phyloP scores from a whole-genome alignment of 2,888 invertebrate species.

The Agonopterix arenella region DNA sequence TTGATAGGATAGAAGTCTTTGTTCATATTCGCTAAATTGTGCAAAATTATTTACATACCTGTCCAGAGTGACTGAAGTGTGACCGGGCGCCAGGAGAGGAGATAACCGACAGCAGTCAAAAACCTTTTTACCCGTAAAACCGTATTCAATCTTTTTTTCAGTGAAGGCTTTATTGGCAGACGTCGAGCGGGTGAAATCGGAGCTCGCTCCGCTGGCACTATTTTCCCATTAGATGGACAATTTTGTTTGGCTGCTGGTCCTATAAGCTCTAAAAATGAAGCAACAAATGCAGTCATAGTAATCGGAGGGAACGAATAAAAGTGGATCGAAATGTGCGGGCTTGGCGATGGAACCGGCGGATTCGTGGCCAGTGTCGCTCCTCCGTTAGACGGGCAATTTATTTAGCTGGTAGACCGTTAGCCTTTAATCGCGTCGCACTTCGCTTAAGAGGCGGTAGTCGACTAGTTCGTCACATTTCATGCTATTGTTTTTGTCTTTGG shows the following conservation, averaged over 20 bases:
- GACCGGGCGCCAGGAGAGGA: too few relatives aligned
- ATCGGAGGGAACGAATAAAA: too few relatives aligned
- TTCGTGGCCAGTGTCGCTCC: constrained; percentile 16
- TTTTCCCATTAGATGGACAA: constrained; percentile 7
- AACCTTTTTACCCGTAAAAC: background rate
- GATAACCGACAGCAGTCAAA: too few relatives aligned
- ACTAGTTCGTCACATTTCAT: too few relatives aligned
- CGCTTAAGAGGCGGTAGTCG: background rate
- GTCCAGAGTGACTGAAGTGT: too few relatives aligned
- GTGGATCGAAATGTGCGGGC: too few relatives aligned
- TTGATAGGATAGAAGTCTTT: too few relatives aligned
- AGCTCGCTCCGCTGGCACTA: background rate
- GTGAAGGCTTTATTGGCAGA: background rate
- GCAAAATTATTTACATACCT: too few relatives aligned
- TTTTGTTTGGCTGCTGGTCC: constrained; percentile 6
- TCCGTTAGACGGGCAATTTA: constrained; percentile 56
- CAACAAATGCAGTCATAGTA: background rate
- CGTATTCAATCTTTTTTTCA: background rate
- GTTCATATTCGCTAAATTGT: too few relatives aligned
- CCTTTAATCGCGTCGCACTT: constrained; percentile 46
- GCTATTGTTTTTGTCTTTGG: too few relatives aligned
- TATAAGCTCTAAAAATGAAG: background rate
- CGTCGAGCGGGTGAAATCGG: background rate
- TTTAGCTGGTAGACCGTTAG: constrained; percentile 40
- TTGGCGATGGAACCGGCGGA: constrained; percentile 20